These are phyloP conservation scores for Venturia canescens DNA, from an alignment of 1,140 invertebrate species.

Conservation along the genomic window DNA sequence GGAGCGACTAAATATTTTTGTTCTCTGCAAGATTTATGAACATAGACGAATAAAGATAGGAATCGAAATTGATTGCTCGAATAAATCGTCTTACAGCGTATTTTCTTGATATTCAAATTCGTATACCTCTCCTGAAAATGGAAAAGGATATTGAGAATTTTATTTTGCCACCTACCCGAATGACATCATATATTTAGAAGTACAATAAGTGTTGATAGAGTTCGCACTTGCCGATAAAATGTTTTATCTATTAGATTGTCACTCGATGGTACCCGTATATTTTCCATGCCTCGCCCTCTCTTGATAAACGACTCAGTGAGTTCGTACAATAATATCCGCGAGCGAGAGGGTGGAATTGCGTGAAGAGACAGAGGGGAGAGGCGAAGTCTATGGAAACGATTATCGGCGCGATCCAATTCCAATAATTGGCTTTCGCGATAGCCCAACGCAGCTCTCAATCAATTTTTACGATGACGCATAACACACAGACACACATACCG, in stretches of 20 bases:
- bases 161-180: neutral
- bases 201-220: neutral
- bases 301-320: slow-evolving; percentile 22
- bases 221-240: neutral
- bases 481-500: neutral
- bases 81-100: too few relatives aligned
- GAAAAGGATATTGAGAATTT: neutral
- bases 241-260: slow-evolving; percentile 22
- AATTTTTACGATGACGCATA: slow-evolving; percentile 34
- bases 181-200: neutral
- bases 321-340: slow-evolving; percentile 7
- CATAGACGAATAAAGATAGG: too few relatives aligned
- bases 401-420: slow-evolving; percentile 37
- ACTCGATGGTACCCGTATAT: slow-evolving; percentile 27
- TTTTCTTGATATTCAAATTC: too few relatives aligned
- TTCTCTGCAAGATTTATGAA: too few relatives aligned
- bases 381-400: slow-evolving; percentile 26
- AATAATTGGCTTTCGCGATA: slow-evolving; percentile 35
- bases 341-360: neutral
- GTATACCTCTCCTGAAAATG: too few relatives aligned
- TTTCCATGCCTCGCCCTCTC: neutral
- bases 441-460: slow-evolving; percentile 21
- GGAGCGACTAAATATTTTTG: too few relatives aligned
- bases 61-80: too few relatives aligned
- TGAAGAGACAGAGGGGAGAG: neutral